Percentiles rank a stretch among this genome's conserved stretches.
phyloP scores from a whole-genome alignment of 2,888 invertebrate species.

The Agrotis ipsilon region DNA sequence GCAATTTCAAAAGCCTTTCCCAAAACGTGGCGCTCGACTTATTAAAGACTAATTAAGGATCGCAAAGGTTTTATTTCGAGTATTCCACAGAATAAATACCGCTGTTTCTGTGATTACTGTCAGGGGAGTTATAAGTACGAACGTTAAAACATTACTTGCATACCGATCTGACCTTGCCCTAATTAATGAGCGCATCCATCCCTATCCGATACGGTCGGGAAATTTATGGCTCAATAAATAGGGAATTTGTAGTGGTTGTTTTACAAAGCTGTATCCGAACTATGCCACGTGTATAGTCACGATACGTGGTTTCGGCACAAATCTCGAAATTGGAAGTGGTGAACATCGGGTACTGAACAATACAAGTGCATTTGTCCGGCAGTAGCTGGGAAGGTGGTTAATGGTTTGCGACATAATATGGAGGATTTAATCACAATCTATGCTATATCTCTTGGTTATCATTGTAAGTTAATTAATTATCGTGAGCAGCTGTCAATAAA shows the following conservation, averaged over 20 bases:
- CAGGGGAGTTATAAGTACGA: constrained; percentile 22
- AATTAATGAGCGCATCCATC: constrained; percentile 49
- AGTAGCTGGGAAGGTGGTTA: neutral
- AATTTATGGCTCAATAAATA: constrained; percentile 51
- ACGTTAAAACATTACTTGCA: constrained; percentile 35
- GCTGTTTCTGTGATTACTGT: constrained; percentile 15
- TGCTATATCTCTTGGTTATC: neutral
- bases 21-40: constrained; percentile 43
- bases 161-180: constrained; percentile 51
- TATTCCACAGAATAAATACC: constrained; percentile 24
- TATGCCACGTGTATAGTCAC: neutral
- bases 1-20: constrained; percentile 38
- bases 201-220: constrained; percentile 24
- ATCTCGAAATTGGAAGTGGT: neutral
- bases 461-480: neutral
- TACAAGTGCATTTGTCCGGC: neutral
- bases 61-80: constrained; percentile 35
- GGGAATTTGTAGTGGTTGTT: constrained; percentile 32
- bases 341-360: neutral
- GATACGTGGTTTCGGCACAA: neutral
- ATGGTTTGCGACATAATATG: neutral
- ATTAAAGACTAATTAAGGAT: constrained; percentile 50
- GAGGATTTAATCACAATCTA: neutral
- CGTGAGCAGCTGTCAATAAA: neutral
- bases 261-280: constrained; percentile 13